Percentiles rank a stretch among this genome's conserved stretches.
phyloP scores from a whole-genome alignment of 2,113 vertebrate species.

The Bungarus multicinctus region DNA sequence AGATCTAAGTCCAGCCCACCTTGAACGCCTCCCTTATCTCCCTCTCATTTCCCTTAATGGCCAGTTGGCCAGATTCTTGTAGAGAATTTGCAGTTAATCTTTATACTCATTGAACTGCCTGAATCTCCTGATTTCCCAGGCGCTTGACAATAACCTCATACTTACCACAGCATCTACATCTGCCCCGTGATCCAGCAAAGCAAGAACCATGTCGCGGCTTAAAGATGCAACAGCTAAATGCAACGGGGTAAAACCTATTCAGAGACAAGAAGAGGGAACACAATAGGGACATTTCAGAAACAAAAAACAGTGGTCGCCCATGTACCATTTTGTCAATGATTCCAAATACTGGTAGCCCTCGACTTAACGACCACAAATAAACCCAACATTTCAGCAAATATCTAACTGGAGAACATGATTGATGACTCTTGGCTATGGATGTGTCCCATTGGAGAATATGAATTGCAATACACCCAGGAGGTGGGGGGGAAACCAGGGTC shows the following conservation, averaged over 20 bases:
- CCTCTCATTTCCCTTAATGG: background rate
- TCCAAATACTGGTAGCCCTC: background rate
- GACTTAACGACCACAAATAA: background rate
- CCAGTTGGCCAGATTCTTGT: background rate
- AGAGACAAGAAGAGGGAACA: background rate
- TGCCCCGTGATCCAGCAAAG: conserved; percentile 76
- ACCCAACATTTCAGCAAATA: background rate
- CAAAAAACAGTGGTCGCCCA: background rate
- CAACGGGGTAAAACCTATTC: conserved; percentile 80
- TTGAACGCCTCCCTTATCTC: background rate
- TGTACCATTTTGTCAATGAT: background rate
- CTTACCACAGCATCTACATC: conserved; percentile 85
- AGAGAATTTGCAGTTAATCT: background rate
- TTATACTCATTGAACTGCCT: background rate
- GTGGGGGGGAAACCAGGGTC: no score
- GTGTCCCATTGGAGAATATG: no score
- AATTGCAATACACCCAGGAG: no score
- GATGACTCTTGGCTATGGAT: no score
- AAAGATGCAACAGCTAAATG: conserved; percentile 79
- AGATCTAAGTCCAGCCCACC: background rate
- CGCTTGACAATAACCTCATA: background rate
- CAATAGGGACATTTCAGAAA: background rate
- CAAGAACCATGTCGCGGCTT: conserved; percentile 63
- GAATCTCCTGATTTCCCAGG: accelerated
- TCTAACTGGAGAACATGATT: no score